Conservation (phyloP, 2,113 vertebrate genomes). For the Tringa solitaria region DNA sequence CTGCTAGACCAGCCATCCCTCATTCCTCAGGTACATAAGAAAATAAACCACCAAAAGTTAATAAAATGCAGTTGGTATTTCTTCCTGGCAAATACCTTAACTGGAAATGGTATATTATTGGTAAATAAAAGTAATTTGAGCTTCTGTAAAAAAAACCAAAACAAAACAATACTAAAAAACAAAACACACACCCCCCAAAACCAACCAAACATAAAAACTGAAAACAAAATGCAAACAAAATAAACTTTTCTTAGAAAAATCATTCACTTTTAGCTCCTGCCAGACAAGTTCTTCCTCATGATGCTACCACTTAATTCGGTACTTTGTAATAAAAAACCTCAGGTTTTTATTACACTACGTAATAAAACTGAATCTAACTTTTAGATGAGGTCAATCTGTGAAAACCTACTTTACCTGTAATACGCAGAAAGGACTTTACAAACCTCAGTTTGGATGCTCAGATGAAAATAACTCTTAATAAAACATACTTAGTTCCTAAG, state of each 20-base stretch:
- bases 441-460: background rate
- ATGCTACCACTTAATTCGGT: background rate
- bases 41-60: background rate
- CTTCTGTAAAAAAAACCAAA: background rate
- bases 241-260: background rate
- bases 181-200: background rate
- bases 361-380: background rate
- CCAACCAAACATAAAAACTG: background rate
- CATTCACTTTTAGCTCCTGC: background rate
- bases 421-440: background rate
- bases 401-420: background rate
- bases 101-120: background rate
- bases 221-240: background rate
- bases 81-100: background rate
- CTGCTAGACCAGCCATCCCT: background rate
- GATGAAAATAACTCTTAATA: background rate
- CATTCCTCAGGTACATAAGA: background rate
- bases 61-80: background rate
- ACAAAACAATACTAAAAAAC: background rate
- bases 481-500: background rate
- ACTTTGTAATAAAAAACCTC: background rate
- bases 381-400: background rate
- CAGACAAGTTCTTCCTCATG: background rate
- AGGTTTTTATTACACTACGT: background rate
- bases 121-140: background rate